phyloP scores from a whole-genome alignment of 2,113 vertebrate species.

The Lagopus leucura region DNA sequence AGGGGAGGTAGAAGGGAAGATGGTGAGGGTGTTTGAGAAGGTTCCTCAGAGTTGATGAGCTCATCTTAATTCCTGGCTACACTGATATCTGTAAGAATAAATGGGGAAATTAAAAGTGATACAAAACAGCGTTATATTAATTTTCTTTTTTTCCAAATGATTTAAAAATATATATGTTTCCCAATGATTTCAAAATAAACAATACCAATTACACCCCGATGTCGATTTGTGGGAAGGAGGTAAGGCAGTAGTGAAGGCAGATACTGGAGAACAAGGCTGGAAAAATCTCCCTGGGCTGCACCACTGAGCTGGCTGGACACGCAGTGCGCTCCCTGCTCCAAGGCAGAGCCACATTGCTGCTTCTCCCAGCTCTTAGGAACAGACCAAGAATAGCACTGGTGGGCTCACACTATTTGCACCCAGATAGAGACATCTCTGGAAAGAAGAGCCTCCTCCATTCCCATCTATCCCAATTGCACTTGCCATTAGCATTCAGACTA shows the following conservation, averaged over 20 bases:
- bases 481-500: neutral
- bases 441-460: neutral
- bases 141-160: neutral
- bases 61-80: neutral
- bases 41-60: neutral
- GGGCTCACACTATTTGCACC: neutral
- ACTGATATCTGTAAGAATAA: neutral
- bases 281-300: neutral
- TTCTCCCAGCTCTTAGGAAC: neutral
- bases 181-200: neutral
- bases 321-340: rapidly evolving
- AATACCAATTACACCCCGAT: neutral
- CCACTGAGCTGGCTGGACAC: neutral
- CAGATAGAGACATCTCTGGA: neutral
- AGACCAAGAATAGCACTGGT: neutral
- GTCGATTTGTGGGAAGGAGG: neutral
- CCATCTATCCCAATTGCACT: neutral
- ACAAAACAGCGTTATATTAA: neutral
- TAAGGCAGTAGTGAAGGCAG: neutral
- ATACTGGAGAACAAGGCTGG: neutral
- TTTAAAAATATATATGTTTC: neutral
- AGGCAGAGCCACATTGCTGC: rapidly evolving
- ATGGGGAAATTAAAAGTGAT: neutral
- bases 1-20: neutral
- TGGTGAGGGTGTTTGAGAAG: neutral